A percentile compares a stretch with the other conserved stretches of the same genome.
Conservation (phyloP, 2,113 vertebrate species). For the Tychaedon coryphoeus region DNA sequence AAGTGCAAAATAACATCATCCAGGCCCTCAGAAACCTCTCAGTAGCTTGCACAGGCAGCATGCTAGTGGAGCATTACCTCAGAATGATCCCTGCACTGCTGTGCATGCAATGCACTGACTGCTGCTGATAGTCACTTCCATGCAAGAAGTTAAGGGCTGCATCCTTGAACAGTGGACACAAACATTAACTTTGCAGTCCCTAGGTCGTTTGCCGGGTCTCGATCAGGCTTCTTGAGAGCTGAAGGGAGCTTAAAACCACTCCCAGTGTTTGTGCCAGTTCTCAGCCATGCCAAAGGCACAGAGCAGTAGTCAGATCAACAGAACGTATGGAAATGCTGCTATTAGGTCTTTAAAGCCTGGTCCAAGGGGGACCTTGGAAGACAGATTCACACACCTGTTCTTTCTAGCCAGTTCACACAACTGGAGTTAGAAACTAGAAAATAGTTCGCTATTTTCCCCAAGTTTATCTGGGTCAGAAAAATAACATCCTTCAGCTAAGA, state of each 20-base stretch:
- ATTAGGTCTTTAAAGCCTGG: background rate
- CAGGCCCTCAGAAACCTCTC: background rate
- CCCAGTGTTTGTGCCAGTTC: background rate
- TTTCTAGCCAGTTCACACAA: background rate
- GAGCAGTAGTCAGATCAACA: background rate
- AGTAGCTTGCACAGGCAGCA: background rate
- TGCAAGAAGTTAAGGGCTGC: background rate
- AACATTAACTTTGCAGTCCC: background rate
- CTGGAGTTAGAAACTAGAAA: background rate
- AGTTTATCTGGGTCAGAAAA: background rate
- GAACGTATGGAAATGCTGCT: background rate
- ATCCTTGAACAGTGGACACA: background rate
- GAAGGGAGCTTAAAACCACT: background rate
- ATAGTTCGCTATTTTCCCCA: background rate
- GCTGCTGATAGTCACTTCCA: background rate
- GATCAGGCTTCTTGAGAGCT: background rate
- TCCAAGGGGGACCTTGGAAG: background rate
- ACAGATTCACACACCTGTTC: background rate
- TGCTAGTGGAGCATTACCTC: background rate
- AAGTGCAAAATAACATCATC: background rate
- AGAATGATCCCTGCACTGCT: background rate
- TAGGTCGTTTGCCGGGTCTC: background rate
- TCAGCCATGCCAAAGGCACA: background rate
- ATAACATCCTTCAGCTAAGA: background rate
- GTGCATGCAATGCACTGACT: background rate